Conservation (phyloP, 2,113 vertebrate genomes). For the Odobenus rosmarus region DNA sequence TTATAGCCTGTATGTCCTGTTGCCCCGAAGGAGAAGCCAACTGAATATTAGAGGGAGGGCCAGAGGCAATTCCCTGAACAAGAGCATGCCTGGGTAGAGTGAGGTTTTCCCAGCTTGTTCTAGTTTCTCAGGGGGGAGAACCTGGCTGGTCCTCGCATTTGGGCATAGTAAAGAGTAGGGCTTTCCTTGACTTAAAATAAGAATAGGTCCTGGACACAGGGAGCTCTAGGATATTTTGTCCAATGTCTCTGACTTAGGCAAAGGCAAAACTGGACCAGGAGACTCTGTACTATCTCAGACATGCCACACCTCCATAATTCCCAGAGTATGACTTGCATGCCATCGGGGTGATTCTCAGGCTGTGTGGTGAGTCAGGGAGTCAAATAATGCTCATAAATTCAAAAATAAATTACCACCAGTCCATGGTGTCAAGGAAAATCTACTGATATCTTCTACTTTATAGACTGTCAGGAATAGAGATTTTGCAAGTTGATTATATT, state of each 20-base stretch:
- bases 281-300: background rate
- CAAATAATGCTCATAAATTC: conserved; percentile 42
- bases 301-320: background rate
- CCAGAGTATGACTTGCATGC: background rate
- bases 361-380: conserved; percentile 43
- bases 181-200: background rate
- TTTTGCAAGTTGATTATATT: conserved; percentile 31
- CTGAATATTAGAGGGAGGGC: background rate
- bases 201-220: background rate
- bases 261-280: background rate
- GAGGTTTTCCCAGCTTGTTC: background rate
- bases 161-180: background rate
- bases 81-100: background rate
- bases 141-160: background rate
- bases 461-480: background rate
- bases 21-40: background rate
- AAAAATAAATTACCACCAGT: conserved; percentile 12
- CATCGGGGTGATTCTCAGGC: conserved; percentile 21
- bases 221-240: background rate
- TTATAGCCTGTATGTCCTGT: background rate
- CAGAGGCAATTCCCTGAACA: background rate
- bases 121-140: background rate
- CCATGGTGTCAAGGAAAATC: conserved; percentile 33
- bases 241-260: background rate
- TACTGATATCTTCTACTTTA: background rate